Conservation (phyloP, 2,113 vertebrate species). For the Misgurnus anguillicaudatus region DNA sequence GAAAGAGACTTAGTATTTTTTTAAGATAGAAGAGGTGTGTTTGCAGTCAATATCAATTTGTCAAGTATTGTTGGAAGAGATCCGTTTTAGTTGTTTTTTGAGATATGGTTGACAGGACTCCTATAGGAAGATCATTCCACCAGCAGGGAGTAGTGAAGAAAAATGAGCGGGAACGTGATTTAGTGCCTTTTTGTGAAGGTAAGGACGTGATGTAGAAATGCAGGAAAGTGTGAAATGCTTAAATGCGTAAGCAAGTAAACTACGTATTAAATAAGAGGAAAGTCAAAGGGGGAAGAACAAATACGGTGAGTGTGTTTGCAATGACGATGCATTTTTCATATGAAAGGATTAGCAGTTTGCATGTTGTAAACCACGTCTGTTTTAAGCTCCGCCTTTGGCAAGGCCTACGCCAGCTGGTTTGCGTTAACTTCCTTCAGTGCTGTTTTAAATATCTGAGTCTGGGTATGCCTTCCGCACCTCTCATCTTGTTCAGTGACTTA, state of each 20-base stretch:
- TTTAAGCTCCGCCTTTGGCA: slow-evolving; percentile 8
- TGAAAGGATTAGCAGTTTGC: background rate
- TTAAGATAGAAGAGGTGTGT: too few species aligned
- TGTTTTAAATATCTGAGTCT: background rate
- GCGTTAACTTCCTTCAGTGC: slow-evolving; percentile 6
- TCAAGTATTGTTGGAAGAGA: too few species aligned
- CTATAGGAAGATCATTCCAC: too few species aligned
- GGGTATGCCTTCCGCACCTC: background rate
- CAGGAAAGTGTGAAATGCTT: too few species aligned
- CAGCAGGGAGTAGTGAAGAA: too few species aligned
- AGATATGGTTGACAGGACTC: too few species aligned
- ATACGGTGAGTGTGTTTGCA: background rate
- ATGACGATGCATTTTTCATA: background rate
- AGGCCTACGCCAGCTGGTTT: background rate
- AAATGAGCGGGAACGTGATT: too few species aligned
- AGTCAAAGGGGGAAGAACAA: background rate
- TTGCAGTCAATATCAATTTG: too few species aligned
- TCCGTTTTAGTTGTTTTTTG: too few species aligned
- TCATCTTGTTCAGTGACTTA: background rate
- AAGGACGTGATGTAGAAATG: too few species aligned
- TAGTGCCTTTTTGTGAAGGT: too few species aligned
- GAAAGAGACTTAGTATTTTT: too few species aligned
- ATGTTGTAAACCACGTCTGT: background rate
- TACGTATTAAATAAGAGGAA: background rate
- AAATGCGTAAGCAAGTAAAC: background rate